Conservation (phyloP, 2,797 vertebrate species). For the Steatocranus sp. region DNA sequence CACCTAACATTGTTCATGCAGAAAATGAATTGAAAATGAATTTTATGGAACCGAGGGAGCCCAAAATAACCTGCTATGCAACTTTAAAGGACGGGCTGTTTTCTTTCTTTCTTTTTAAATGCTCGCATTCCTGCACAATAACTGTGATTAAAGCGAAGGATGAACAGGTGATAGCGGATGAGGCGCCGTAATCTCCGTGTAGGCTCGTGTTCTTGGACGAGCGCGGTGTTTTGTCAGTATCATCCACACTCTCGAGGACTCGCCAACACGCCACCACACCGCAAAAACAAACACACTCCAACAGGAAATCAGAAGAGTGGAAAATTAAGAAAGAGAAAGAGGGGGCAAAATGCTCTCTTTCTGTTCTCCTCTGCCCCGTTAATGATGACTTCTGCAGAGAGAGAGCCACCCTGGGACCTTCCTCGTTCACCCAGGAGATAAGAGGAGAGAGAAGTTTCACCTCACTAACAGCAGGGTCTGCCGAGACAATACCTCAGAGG, state of each 20-base stretch:
- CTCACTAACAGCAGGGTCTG: slow-evolving; percentile 15
- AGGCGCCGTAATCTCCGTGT: not conserved
- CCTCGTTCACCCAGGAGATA: slow-evolving; percentile 17
- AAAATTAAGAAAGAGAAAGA: not conserved
- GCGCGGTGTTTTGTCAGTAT: not conserved
- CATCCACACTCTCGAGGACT: not conserved
- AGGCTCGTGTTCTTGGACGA: not conserved
- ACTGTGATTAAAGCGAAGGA: not conserved
- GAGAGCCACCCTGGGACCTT: slow-evolving; percentile 1
- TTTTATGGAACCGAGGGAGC: not conserved
- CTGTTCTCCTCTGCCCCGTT: slow-evolving; percentile 15
- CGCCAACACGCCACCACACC: not conserved
- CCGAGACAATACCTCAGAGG: slow-evolving; percentile 25
- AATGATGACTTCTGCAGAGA: slow-evolving; percentile 21
- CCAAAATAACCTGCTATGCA: not conserved
- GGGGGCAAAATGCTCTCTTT: not conserved
- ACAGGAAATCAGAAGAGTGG: not conserved
- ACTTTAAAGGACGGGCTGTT: not conserved
- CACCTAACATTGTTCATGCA: not conserved
- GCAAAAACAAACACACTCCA: not conserved
- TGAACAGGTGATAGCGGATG: not conserved
- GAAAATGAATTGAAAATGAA: not conserved
- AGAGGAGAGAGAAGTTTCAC: slow-evolving; percentile 27
- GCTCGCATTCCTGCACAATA: not conserved
- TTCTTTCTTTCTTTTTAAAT: not conserved